Evolutionary conservation across 2,797 vertebrate species (phyloP).

Genomic region (Valencia hispanica): DNA sequence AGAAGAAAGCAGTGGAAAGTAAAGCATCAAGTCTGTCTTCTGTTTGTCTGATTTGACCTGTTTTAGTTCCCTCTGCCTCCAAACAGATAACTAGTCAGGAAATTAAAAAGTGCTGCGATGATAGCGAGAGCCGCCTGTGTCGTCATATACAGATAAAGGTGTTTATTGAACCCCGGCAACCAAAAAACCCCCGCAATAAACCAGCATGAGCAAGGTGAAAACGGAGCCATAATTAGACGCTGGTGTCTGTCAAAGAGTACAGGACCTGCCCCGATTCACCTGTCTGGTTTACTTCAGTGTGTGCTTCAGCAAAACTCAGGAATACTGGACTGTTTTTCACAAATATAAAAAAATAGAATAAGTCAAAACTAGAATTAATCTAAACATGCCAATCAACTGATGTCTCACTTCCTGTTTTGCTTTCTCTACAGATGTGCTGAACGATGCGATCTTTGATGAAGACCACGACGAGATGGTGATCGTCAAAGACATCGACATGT

Average conservation of each 20-base stretch:
- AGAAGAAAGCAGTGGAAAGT: conserved; percentile 22
- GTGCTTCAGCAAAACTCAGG: neutral
- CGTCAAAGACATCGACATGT: conserved; percentile 99
- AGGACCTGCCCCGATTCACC: conserved; percentile 3
- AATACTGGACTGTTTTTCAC: neutral
- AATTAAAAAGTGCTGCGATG: conserved; percentile 76
- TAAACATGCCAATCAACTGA: too few species aligned
- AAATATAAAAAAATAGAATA: neutral
- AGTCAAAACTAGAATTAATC: too few species aligned
- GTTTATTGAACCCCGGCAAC: conserved; percentile 68
- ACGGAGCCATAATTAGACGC: conserved; percentile 60
- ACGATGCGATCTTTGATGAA: conserved; percentile 97
- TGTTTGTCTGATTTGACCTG: conserved; percentile 19
- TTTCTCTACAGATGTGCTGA: conserved; percentile 88
- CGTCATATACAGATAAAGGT: conserved; percentile 73
- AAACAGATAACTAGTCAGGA: conserved; percentile 78
- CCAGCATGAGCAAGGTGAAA: conserved; percentile 51
- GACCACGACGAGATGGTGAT: conserved; percentile 99
- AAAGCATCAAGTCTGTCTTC: conserved; percentile 37
- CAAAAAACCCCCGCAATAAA: conserved; percentile 69
- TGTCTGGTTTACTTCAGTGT: conserved; percentile 13
- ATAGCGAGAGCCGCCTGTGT: conserved; percentile 44
- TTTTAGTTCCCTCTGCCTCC: neutral
- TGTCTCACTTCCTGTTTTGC: conserved; percentile 10
- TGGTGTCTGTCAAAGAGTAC: conserved; percentile 37